Evolutionary conservation across 2,113 vertebrate species (phyloP).

Genomic region (Osmerus eperlanus): DNA sequence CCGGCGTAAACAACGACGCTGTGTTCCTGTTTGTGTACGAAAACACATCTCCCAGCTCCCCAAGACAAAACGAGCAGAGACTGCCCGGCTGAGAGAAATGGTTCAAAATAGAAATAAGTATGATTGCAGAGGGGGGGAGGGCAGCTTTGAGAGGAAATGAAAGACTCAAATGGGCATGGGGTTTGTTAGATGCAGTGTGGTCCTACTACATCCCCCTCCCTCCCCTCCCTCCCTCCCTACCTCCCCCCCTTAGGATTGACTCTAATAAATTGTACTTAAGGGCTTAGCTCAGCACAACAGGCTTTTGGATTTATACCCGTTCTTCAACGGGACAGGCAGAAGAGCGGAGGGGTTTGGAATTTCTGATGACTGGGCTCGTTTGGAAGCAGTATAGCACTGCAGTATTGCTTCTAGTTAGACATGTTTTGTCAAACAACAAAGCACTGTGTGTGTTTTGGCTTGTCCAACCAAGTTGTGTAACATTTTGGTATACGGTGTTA

Average conservation of each 20-base stretch:
- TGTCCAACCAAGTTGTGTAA: background rate
- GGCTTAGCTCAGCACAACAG: slow-evolving; percentile 43
- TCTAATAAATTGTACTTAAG: slow-evolving; percentile 38
- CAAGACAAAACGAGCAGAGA: background rate
- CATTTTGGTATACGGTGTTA: background rate
- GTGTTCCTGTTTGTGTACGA: no score
- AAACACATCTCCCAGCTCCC: background rate
- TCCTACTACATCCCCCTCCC: background rate
- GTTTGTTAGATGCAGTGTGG: background rate
- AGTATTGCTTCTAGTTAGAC: no score
- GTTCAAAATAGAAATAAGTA: background rate
- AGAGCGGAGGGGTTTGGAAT: slow-evolving; percentile 21
- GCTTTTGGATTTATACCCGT: slow-evolving; percentile 36
- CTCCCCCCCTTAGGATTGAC: slow-evolving; percentile 20
- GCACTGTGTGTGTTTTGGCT: background rate
- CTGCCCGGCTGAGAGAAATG: slow-evolving; percentile 9
- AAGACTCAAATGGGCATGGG: slow-evolving; percentile 18
- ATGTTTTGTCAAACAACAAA: background rate
- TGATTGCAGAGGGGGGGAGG: background rate
- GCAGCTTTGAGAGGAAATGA: slow-evolving; percentile 12
- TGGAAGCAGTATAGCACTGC: slow-evolving; percentile 25
- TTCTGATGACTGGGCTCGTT: slow-evolving; percentile 37
- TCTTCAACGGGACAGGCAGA: slow-evolving; percentile 22
- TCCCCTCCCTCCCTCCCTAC: no score
- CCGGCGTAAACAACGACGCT: no score